Percentiles rank a stretch among this genome's conserved stretches.
Conservation (phyloP, 1,140 invertebrate genomes). For the Macrocentrus cingulum region DNA sequence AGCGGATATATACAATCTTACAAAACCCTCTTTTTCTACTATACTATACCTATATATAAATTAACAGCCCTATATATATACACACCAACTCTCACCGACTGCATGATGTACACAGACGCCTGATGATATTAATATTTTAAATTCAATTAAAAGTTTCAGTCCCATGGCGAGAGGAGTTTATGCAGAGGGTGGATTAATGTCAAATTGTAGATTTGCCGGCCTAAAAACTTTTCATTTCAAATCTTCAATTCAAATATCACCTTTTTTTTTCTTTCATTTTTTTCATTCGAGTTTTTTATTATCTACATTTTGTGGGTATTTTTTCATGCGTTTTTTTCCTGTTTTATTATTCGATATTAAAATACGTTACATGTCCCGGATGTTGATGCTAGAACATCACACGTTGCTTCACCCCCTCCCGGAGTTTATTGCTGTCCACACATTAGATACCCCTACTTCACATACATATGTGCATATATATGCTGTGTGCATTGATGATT, state of each 20-base stretch:
- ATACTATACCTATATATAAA: conserved; percentile 9
- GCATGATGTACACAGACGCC: conserved; percentile 12
- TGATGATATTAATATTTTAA: conserved; percentile 47
- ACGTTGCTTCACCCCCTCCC: too few species aligned
- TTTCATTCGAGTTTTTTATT: too few species aligned
- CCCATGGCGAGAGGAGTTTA: background rate
- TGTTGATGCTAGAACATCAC: too few species aligned
- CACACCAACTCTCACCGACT: conserved; percentile 10
- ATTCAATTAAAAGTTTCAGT: conserved; percentile 50
- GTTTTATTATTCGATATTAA: too few species aligned
- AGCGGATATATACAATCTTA: background rate
- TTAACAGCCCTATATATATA: too few species aligned
- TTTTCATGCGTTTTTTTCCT: too few species aligned
- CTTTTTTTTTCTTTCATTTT: background rate
- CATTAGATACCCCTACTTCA: too few species aligned
- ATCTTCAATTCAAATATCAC: too few species aligned
- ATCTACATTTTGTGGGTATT: too few species aligned
- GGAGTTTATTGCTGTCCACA: too few species aligned
- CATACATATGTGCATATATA: too few species aligned
- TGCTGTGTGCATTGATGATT: background rate
- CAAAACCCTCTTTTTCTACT: conserved; percentile 3
- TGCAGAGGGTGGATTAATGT: conserved; percentile 4
- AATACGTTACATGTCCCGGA: too few species aligned
- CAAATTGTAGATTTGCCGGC: conserved; percentile 5
- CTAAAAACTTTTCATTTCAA: background rate